Evolutionary conservation across 2,888 invertebrate genomes (phyloP), one percentile per base, ranked within the genome.

Genomic region (Malachius bipustulatus): DNA sequence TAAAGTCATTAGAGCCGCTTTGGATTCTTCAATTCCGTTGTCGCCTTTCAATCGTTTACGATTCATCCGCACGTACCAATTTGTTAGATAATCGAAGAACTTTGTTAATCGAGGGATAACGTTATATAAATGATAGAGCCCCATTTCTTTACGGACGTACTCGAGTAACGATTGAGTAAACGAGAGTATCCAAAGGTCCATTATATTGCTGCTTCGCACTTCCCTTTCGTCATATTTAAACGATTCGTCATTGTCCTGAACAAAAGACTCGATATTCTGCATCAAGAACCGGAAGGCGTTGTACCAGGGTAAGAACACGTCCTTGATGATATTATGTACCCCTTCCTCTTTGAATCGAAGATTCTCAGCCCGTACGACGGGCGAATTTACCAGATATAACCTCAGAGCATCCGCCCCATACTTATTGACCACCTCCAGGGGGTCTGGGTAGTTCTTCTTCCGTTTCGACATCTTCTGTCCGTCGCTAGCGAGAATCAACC

Each of bases 381-480:
- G 98, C 0, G 97, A 97, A 66, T 94, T 97, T 41, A 98, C 89
- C 36, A 98, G 71, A 62, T 98, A 99, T 19, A 98, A 67, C 42
- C 97, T 74, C 29, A 98, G 66, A 11, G 98, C 96, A 67, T 99
- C 98, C 1, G 97, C 96, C 2, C 98, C 97, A 60, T 88, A 96
- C 59, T 93, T 91, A 32, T 77, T 64, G 1, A 91, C 81, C 10
- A 96, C 73, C 50, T 85, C 81, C 65, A 91, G 68, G 1, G 98
- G 97, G 67, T 98, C 96, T 0, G 98, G 98, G 62, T 94, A 98
- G 60, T 98, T 98, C 62, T 96, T 91, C 66, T 96, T 96, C 15
- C 97, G 73, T 60, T 98, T 99, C 0, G 96, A 96, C 98, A 98
- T 99, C 64, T 99, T 99, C 59, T 94, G 91, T 0, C 98, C 98